A percentile compares a stretch with the other conserved stretches of the same genome.
phyloP scores from a whole-genome alignment of 2,113 vertebrate species.

The Lophius piscatorius region DNA sequence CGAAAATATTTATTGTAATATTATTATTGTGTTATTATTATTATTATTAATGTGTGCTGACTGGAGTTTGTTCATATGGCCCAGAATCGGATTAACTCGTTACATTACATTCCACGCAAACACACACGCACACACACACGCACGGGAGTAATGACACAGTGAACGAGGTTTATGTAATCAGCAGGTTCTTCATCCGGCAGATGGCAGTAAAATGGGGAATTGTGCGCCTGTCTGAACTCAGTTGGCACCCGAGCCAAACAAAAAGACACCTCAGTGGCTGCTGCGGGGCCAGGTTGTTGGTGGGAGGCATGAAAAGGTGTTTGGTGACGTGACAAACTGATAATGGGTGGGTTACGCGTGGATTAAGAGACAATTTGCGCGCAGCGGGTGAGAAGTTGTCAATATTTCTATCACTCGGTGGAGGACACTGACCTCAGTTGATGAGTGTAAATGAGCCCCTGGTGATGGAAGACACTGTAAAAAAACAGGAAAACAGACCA shows the following conservation, averaged over 20 bases:
- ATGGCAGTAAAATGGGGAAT: conserved; percentile 77
- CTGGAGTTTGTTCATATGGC: conserved; percentile 76
- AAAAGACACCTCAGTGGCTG: conserved; percentile 31
- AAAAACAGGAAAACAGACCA: background rate
- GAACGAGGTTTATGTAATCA: conserved; percentile 76
- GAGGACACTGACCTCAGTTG: background rate
- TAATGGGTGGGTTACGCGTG: conserved; percentile 48
- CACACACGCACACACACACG: conserved; percentile 14
- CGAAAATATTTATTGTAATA: background rate
- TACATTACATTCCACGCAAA: conserved; percentile 52
- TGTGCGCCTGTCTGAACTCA: conserved; percentile 57
- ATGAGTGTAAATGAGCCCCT: background rate
- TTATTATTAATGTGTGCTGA: conserved; percentile 14
- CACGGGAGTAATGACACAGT: conserved; percentile 65
- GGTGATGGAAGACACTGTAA: background rate
- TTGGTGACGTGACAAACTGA: conserved; percentile 43
- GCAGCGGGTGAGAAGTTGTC: conserved; percentile 42
- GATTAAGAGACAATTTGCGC: conserved; percentile 48
- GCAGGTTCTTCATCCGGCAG: conserved; percentile 76
- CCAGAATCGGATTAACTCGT: conserved; percentile 76
- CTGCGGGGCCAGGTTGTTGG: conserved; percentile 17
- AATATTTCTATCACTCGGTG: too few relatives aligned
- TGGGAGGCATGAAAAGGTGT: conserved; percentile 42
- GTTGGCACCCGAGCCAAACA: conserved; percentile 57
- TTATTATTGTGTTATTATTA: background rate